These are phyloP conservation scores for Hypothenemus hampei DNA, from an alignment of 1,140 invertebrate genomes.

Conservation along the genomic window DNA sequence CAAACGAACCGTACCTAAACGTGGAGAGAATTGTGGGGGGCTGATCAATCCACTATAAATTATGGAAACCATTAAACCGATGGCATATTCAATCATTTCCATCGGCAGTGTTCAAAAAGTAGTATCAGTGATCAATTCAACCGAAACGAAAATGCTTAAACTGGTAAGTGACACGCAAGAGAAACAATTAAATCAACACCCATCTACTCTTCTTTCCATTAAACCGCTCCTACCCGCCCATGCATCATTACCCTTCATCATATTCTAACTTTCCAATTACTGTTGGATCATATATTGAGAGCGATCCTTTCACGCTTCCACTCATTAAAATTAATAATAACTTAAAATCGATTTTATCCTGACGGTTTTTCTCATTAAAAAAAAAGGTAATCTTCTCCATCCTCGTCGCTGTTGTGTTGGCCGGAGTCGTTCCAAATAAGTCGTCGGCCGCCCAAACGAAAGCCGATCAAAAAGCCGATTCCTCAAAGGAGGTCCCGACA, in stretches of 20 bases:
- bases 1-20: conserved; percentile 8
- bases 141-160: neutral
- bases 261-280: neutral
- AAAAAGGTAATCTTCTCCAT: neutral
- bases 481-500: neutral
- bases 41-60: neutral
- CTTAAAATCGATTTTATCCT: neutral
- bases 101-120: neutral
- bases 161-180: neutral
- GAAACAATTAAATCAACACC: neutral
- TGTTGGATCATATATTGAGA: neutral
- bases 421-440: neutral
- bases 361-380: neutral
- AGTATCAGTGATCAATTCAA: neutral
- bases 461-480: neutral
- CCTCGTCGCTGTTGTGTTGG: neutral
- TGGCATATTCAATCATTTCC: neutral
- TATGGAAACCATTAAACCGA: neutral
- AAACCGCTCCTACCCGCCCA: too few species aligned
- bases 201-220: neutral
- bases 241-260: too few species aligned
- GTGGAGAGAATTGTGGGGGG: conserved; percentile 2
- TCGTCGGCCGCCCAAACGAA: neutral
- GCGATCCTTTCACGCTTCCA: neutral
- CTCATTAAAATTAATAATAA: neutral